Conservation (phyloP, 2,113 vertebrate genomes). For the Apistogramma diplotaenia region DNA sequence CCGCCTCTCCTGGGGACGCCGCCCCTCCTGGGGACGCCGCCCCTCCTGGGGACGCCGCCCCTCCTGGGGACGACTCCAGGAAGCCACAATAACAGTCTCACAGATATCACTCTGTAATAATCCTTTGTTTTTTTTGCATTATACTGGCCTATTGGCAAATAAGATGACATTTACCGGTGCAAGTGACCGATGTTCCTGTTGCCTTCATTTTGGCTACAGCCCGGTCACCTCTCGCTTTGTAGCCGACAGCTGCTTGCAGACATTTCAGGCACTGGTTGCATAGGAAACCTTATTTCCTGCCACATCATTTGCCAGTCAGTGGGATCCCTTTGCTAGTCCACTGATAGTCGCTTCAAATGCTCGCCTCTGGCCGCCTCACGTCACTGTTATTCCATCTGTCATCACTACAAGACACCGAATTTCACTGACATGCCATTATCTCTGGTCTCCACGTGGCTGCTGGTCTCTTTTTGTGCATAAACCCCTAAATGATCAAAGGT, state of each 20-base stretch:
- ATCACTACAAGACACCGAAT: background rate
- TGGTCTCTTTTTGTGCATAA: background rate
- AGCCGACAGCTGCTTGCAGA: background rate
- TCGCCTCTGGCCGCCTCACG: background rate
- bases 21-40: no score
- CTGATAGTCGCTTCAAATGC: background rate
- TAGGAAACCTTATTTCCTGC: background rate
- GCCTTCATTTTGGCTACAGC: background rate
- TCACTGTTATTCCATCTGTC: background rate
- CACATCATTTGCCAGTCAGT: background rate
- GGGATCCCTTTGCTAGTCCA: background rate
- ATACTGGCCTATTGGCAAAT: background rate
- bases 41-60: no score
- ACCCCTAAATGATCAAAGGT: background rate
- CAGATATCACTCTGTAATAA: no score
- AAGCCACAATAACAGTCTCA: no score
- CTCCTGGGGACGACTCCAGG: no score
- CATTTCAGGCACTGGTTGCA: background rate
- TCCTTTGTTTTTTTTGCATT: no score
- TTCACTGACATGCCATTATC: background rate
- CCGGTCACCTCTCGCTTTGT: background rate
- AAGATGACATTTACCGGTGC: background rate
- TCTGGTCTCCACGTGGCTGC: background rate
- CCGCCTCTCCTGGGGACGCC: no score
- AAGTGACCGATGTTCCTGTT: background rate